Percentiles rank a stretch among this genome's conserved stretches.
Evolutionary conservation across 2,888 invertebrate species (phyloP).

Genomic region (Leptinotarsa peninsularis): DNA sequence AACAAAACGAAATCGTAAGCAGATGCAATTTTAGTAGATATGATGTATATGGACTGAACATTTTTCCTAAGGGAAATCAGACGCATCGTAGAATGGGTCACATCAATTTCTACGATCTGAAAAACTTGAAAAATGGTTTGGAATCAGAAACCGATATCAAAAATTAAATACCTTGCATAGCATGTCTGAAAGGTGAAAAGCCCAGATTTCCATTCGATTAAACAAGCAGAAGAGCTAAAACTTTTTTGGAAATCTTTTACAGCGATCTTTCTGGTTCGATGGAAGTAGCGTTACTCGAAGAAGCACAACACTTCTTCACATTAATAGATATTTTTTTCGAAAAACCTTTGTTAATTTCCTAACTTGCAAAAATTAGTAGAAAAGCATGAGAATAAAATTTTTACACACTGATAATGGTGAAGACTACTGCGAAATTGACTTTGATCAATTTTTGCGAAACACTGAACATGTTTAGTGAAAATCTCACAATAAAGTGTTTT

Average conservation of each 20-base stretch:
- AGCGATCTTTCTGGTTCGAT: slow-evolving; percentile 34
- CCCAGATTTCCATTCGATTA: background rate
- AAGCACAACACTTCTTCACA: slow-evolving; percentile 29
- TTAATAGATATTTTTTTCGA: slow-evolving; percentile 35
- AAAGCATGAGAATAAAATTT: slow-evolving; percentile 32
- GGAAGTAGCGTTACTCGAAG: slow-evolving; percentile 36
- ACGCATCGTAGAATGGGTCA: background rate
- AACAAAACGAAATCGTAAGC: background rate
- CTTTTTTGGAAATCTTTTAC: background rate
- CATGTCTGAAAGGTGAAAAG: background rate
- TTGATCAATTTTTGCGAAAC: slow-evolving; percentile 24
- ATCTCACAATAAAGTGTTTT: too few species aligned
- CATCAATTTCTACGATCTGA: background rate
- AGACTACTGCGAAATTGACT: slow-evolving; percentile 29
- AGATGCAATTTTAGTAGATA: background rate
- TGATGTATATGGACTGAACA: background rate
- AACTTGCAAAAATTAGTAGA: slow-evolving; percentile 34
- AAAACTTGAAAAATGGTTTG: slow-evolving; percentile 4
- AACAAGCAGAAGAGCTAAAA: background rate
- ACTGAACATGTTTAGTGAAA: too few species aligned
- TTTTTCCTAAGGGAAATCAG: background rate
- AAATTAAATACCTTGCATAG: background rate
- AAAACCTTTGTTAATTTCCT: slow-evolving; percentile 40
- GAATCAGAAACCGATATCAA: background rate
- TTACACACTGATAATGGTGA: slow-evolving; percentile 40